Evolutionary conservation across 2,113 vertebrate species (phyloP).

Genomic region (Neogale vison): DNA sequence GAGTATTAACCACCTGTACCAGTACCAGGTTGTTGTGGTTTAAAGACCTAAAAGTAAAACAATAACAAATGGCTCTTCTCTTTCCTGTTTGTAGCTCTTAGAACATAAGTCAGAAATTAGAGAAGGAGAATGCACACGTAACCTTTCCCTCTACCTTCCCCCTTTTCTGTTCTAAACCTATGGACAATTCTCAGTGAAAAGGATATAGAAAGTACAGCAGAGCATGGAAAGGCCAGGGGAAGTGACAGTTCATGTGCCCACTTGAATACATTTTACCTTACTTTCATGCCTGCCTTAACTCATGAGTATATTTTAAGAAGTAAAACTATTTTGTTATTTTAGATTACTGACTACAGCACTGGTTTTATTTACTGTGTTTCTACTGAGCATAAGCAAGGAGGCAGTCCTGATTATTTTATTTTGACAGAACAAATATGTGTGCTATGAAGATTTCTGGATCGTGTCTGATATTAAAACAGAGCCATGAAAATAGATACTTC

Average conservation of each 20-base stretch:
- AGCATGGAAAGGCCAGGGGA: neutral
- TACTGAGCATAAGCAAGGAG: constrained; percentile 35
- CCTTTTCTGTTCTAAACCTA: neutral
- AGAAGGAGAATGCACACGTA: neutral
- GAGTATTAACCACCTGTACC: neutral
- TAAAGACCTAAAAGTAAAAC: neutral
- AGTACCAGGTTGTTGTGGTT: neutral
- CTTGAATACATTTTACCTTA: neutral
- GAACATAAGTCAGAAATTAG: neutral
- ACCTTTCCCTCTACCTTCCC: neutral
- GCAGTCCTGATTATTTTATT: neutral
- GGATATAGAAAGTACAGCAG: fast-evolving
- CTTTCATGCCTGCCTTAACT: constrained; percentile 4
- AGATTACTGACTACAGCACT: constrained; percentile 32
- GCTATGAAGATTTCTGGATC: constrained; percentile 65
- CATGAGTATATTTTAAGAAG: constrained; percentile 57
- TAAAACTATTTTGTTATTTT: constrained; percentile 55
- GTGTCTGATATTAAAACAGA: constrained; percentile 65
- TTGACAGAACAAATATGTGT: constrained; percentile 45
- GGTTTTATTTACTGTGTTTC: constrained; percentile 64
- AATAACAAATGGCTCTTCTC: neutral
- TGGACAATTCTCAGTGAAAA: neutral
- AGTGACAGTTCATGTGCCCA: neutral
- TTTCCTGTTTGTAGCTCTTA: neutral
- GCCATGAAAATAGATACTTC: constrained; percentile 58